Evolutionary conservation across 1,140 invertebrate genomes (phyloP), one percentile per base, ranked within the genome.

Genomic region (Mercenaria mercenaria): DNA sequence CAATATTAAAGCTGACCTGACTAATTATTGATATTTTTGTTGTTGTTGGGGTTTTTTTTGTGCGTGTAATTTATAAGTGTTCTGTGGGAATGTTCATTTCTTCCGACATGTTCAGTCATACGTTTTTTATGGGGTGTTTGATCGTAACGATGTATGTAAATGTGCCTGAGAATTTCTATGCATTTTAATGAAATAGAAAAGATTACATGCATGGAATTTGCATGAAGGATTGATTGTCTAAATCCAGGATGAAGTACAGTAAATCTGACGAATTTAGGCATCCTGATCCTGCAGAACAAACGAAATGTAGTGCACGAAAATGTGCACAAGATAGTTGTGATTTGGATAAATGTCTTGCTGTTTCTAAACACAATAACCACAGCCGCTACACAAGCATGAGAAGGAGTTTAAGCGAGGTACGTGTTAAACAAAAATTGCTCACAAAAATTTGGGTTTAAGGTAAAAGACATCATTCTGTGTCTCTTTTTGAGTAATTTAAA

Each of bases 351-450:
- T 11, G 3, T 72, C 18, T 41, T 3, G 32, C 34, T 23, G 18
- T n/a, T 8, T 26, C 34, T 37, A 72, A 20, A 41, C 67, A 39
- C n/a, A 39, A 4, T 39, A 72, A 39, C n/a, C 32, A 41, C 32
- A 39, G 39, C 23, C 67, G 67, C 20, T 72, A 32, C 4, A 3
- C 26, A 20, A 39, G 67, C 29, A 72, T 72, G 67, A 37, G 67
- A 23, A 37, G 67, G 23, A 72, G 67, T 41, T 72, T 72, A 15
- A 72, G 67, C 29, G 67, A 72, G 67, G 67, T 72, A 72, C 29
- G 67, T 72, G 6, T 47, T 47, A 8, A 13, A 72, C 26, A 8
- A 64, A 64, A 59, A 59, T 59, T 23, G 15, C 43, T 47, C 6
- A 47, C n/a, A n/a, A n/a, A n/a, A n/a, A n/a, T n/a, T n/a, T n/a